Evolutionary conservation across 2,888 invertebrate species (phyloP).

Genomic region (Nemurella pictetii): DNA sequence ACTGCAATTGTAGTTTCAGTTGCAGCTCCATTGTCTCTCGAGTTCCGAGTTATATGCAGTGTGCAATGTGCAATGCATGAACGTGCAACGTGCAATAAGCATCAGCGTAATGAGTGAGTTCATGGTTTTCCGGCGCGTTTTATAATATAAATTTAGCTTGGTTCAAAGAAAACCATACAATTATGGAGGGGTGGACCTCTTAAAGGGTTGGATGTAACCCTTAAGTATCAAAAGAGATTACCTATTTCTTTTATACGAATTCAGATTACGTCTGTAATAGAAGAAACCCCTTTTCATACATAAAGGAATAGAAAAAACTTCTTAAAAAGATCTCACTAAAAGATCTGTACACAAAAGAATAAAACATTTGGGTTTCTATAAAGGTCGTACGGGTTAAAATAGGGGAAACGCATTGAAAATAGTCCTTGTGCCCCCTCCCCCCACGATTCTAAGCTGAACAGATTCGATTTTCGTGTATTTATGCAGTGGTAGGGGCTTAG

Average conservation of each 20-base stretch:
- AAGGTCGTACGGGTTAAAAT: constrained; percentile 30
- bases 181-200: constrained; percentile 27
- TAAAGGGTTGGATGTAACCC: constrained; percentile 36
- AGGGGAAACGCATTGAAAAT: constrained; percentile 21
- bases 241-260: constrained; percentile 25
- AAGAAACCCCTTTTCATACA: constrained; percentile 28
- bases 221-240: constrained; percentile 29
- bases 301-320: constrained; percentile 27
- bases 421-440: not conserved
- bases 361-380: constrained; percentile 34
- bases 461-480: constrained; percentile 14
- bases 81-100: too few species aligned
- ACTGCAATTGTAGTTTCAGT: not conserved
- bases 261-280: constrained; percentile 20
- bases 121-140: not conserved
- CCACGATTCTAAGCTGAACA: not conserved
- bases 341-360: constrained; percentile 38
- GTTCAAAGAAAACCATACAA: constrained; percentile 19
- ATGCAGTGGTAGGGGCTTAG: constrained; percentile 23
- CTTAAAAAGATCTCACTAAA: constrained; percentile 34
- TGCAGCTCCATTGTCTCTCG: not conserved
- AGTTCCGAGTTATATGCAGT: not conserved
- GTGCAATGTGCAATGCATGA: too few species aligned
- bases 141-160: not conserved
- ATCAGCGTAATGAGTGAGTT: not conserved